A percentile compares a stretch with the other conserved stretches of the same genome.
Evolutionary conservation across 2,888 invertebrate species (phyloP).

Genomic region (Pyrrhia umbra): DNA sequence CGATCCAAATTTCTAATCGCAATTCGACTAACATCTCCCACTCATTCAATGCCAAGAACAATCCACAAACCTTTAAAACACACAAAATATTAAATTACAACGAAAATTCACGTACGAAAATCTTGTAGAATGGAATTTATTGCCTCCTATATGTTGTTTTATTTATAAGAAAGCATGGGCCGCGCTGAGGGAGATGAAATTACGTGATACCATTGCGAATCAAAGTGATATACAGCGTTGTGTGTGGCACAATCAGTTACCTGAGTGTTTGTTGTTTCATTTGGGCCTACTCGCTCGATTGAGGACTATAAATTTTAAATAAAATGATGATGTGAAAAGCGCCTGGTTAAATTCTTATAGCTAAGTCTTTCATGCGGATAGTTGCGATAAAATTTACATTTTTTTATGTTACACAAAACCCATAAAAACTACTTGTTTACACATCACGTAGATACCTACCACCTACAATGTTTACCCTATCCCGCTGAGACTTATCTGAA

Average conservation of each 20-base stretch:
- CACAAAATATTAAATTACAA: constrained; percentile 86
- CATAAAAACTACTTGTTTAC: too few relatives aligned
- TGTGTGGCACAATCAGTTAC: constrained; percentile 68
- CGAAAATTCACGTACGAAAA: constrained; percentile 81
- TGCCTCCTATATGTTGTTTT: constrained; percentile 88
- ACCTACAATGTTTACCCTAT: too few relatives aligned
- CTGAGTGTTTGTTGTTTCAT: constrained; percentile 53
- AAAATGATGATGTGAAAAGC: too few relatives aligned
- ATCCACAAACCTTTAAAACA: constrained; percentile 79
- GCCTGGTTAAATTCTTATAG: too few relatives aligned
- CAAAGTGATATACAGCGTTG: constrained; percentile 85
- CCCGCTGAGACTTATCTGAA: too few relatives aligned
- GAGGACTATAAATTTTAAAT: neutral
- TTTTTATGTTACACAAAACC: too few relatives aligned
- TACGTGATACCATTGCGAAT: constrained; percentile 90
- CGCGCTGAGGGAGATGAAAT: constrained; percentile 87
- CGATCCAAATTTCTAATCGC: constrained; percentile 51
- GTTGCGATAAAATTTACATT: too few relatives aligned
- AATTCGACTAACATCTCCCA: constrained; percentile 64
- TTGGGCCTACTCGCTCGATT: constrained; percentile 41
- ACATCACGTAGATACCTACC: too few relatives aligned
- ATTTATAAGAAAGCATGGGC: constrained; percentile 88
- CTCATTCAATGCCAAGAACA: constrained; percentile 78
- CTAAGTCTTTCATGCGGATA: too few relatives aligned
- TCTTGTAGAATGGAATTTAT: constrained; percentile 86